Evolutionary conservation across 35 echinoderm and acorn worm genomes (phyloP).

Genomic region (Acanthaster planci): DNA sequence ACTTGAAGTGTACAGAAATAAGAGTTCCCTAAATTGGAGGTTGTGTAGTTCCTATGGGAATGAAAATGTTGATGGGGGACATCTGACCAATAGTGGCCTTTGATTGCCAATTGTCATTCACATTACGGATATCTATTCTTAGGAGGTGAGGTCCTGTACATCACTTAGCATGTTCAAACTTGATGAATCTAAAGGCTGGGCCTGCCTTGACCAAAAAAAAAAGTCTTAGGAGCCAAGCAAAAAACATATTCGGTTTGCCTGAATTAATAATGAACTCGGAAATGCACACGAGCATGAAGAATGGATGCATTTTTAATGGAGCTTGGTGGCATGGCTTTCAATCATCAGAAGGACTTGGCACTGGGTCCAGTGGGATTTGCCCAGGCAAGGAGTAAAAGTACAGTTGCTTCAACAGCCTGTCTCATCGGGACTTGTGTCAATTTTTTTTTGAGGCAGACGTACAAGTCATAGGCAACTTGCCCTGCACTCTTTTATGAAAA

Average conservation of each 20-base stretch:
- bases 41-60: no score
- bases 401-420: not conserved
- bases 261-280: constrained; percentile 34
- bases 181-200: not conserved
- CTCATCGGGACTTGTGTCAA: not conserved
- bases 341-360: constrained; percentile 28
- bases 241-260: constrained; percentile 27
- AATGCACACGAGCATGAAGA: constrained; percentile 33
- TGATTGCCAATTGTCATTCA: constrained; percentile 18
- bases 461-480: not conserved
- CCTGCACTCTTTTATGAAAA: constrained; percentile 16
- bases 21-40: no score
- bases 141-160: not conserved
- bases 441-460: not conserved
- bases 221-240: not conserved
- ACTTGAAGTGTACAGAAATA: no score
- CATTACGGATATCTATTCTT: not conserved
- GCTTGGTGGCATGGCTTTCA: constrained; percentile 23
- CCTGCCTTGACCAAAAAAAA: not conserved
- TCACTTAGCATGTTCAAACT: constrained; percentile 1
- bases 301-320: constrained; percentile 31
- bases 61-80: no score
- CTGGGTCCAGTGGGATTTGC: not conserved
- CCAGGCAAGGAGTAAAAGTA: not conserved
- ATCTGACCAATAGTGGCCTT: not conserved